These are phyloP conservation scores for Botia kubotai DNA, from an alignment of 2,797 vertebrate genomes.

Conservation along the genomic window DNA sequence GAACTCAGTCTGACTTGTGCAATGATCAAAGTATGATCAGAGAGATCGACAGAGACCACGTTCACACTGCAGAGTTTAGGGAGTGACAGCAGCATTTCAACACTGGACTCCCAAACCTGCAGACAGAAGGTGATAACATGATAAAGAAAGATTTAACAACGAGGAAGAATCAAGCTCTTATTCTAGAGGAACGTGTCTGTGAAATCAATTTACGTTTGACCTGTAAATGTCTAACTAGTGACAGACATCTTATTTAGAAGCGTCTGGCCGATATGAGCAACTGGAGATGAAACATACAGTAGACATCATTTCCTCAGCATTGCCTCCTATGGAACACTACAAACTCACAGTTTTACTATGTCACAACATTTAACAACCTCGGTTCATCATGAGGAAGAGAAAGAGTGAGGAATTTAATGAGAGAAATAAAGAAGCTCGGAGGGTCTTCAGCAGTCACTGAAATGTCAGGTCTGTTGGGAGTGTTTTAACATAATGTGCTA, in stretches of 20 bases:
- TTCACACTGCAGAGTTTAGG: too few species aligned
- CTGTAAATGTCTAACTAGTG: conserved; percentile 10
- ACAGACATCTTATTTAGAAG: conserved; percentile 8
- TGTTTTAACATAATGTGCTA: conserved; percentile 16
- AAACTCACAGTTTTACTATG: conserved; percentile 16
- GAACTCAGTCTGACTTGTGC: neutral
- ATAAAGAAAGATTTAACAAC: neutral
- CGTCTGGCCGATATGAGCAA: conserved; percentile 7
- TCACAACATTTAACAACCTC: conserved; percentile 1
- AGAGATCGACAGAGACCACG: conserved; percentile 3
- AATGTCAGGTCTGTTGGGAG: conserved; percentile 15
- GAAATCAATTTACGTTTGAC: neutral
- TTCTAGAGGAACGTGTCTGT: neutral
- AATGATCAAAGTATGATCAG: neutral
- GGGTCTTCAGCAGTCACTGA: conserved; percentile 20
- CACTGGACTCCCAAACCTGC: neutral
- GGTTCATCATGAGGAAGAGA: neutral
- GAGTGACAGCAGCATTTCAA: neutral
- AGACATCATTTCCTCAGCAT: conserved; percentile 14
- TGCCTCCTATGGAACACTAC: conserved; percentile 14
- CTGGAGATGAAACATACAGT: conserved; percentile 21
- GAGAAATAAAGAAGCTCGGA: conserved; percentile 1
- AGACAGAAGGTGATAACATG: neutral
- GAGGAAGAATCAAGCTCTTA: neutral
- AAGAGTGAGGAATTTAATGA: neutral